Percentiles rank a stretch among this genome's conserved stretches.
These are phyloP conservation scores for Argyresthia goedartella DNA, from an alignment of 2,888 invertebrate genomes.

Conservation along the genomic window DNA sequence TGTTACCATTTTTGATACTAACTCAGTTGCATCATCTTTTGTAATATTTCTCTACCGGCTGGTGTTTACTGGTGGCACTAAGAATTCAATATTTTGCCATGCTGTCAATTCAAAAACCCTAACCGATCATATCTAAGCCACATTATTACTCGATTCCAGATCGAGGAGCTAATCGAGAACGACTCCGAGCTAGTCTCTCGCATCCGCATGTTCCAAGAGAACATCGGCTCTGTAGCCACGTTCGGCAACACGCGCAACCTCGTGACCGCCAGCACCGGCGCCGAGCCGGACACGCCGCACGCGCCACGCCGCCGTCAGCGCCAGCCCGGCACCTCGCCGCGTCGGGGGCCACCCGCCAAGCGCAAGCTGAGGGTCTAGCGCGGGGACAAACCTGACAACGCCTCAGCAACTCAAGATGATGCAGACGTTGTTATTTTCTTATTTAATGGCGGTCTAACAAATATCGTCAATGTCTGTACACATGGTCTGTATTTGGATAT, in stretches of 20 bases:
- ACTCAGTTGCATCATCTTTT: too few species aligned
- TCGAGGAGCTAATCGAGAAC: slow-evolving; percentile 51
- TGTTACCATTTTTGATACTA: too few species aligned
- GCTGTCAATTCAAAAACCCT: too few species aligned
- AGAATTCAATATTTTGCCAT: too few species aligned
- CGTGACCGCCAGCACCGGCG: slow-evolving; percentile 47
- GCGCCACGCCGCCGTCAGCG: slow-evolving; percentile 22
- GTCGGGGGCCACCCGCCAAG: slow-evolving; percentile 2
- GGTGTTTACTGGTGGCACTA: too few species aligned
- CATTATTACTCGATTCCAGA: too few species aligned
- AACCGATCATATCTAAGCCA: too few species aligned
- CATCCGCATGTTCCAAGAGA: slow-evolving; percentile 46
- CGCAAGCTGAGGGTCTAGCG: neutral
- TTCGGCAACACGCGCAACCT: slow-evolving; percentile 53
- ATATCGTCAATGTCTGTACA: too few species aligned
- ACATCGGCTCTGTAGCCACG: slow-evolving; percentile 34
- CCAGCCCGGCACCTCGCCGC: slow-evolving; percentile 15
- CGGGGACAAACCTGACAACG: too few species aligned
- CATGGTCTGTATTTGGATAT: too few species aligned
- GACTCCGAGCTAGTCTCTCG: slow-evolving; percentile 50
- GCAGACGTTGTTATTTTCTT: neutral
- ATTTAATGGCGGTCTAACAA: too few species aligned
- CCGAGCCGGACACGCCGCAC: slow-evolving; percentile 52
- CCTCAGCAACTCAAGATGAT: neutral
- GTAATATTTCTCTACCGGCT: too few species aligned